phyloP scores from a whole-genome alignment of 2,113 vertebrate genomes.

The Columba livia region DNA sequence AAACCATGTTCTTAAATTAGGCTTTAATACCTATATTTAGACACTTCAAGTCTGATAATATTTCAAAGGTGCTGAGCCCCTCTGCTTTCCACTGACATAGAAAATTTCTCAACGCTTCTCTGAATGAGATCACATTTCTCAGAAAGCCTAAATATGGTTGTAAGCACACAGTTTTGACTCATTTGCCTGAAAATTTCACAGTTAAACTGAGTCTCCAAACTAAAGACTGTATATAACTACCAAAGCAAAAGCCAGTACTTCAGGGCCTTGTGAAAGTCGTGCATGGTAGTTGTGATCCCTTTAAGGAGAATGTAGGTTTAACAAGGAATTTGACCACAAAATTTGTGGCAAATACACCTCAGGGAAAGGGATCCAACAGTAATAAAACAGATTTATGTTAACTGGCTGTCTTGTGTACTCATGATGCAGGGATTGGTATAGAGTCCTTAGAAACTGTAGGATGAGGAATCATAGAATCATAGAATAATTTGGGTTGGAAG shows the following conservation, averaged over 20 bases:
- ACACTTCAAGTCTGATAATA: neutral
- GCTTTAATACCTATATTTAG: conserved; percentile 28
- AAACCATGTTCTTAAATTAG: neutral
- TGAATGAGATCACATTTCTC: conserved; percentile 22
- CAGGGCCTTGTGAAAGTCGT: neutral
- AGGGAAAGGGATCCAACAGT: neutral
- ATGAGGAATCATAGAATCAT: neutral
- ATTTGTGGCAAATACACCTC: neutral
- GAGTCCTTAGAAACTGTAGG: neutral
- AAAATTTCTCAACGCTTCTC: neutral
- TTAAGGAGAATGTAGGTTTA: neutral
- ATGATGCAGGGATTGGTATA: neutral
- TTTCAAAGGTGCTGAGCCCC: neutral
- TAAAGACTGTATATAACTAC: neutral
- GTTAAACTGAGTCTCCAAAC: neutral
- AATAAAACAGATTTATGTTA: neutral
- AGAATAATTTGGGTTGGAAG: no score
- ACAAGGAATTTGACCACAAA: neutral
- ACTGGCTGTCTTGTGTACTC: neutral
- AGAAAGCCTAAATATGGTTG: neutral
- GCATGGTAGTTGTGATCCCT: neutral
- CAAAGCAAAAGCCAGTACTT: neutral
- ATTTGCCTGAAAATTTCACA: neutral
- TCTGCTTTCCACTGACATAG: conserved; percentile 14
- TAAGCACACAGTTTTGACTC: neutral